phyloP scores from a whole-genome alignment of 2,113 vertebrate species.

The Odocoileus virginianus region DNA sequence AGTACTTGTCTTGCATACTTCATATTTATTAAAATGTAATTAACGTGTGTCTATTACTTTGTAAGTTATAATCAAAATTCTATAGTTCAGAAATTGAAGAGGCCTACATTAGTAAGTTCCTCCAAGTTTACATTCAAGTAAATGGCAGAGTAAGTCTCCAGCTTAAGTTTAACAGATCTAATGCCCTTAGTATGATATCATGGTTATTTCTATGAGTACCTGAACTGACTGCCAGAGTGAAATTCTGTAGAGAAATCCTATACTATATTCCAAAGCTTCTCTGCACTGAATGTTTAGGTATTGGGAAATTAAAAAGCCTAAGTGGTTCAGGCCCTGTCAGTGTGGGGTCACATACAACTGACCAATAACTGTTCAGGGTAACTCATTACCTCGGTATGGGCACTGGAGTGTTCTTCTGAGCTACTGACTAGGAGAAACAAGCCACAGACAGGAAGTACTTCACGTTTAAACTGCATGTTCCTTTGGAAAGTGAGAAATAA shows the following conservation, averaged over 20 bases:
- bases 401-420: not conserved
- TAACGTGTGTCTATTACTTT: not conserved
- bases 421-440: not conserved
- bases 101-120: not conserved
- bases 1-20: not conserved
- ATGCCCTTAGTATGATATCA: not conserved
- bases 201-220: not conserved
- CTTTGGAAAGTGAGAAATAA: constrained; percentile 34
- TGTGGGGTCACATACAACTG: not conserved
- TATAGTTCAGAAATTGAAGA: not conserved
- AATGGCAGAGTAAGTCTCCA: not conserved
- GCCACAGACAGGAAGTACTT: not conserved
- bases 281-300: not conserved
- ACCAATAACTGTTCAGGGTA: not conserved
- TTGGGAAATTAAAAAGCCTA: constrained; percentile 30
- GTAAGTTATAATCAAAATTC: not conserved
- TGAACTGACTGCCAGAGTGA: not conserved
- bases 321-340: not conserved
- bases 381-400: not conserved
- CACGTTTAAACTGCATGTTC: constrained; percentile 10
- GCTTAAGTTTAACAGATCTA: not conserved
- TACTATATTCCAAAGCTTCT: not conserved
- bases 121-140: not conserved
- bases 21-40: not conserved
- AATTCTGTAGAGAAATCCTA: constrained; percentile 13